Base-by-base conservation (phyloP, 2,113 vertebrate genomes). In the Regulus satrapa region DNA sequence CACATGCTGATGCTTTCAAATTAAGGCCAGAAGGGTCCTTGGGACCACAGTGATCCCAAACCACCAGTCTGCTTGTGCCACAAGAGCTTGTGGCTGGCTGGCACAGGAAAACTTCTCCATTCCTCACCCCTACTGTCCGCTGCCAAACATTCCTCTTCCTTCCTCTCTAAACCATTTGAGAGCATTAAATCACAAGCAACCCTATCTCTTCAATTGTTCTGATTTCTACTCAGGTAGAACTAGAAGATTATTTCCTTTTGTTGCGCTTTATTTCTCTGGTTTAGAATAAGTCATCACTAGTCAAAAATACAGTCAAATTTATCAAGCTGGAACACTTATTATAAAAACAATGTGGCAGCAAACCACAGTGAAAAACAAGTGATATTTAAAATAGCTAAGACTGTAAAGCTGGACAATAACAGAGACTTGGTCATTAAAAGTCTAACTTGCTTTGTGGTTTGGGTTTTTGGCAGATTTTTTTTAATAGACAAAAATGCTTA, bases 31-130 rank as follows among this genome's bases (percentile, higher is more conserved):
- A 79, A 72, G 21, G 25, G n/a, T 69, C 28, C 25, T 18, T 20
- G 46, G 58, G 67, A 91, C 51, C 38, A 13, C 12, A 41, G 26
- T 61, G 71, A 64, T 15, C 26, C 12, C 64, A 88, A 76, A 55
- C 2, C 54, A 84, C 14, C 41, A 66, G 4, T 7, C 29, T 59
- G n/a, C 58, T 72, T 18, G 14, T 88, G 58, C 63, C 17, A 51
- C 8, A 1, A 4, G 14, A 61, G 10, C 62, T 64, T 68, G 62
- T 18, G n/a, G n/a, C 79, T 89, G 41, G 32, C 29, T 19, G 58
- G 51, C 34, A 56, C 23, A 59, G 0, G 0, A 43, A 52, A 69
- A 26, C 23, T 45, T 34, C 21, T 18, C 24, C 29, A 29, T 24
- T 77, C 14, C 62, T 48, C 55, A 83, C 45, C 52, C 43, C n/a